Percentiles rank a stretch among this genome's conserved stretches.
phyloP scores from a whole-genome alignment of 2,888 invertebrate species.

The Thymelicus acteon region DNA sequence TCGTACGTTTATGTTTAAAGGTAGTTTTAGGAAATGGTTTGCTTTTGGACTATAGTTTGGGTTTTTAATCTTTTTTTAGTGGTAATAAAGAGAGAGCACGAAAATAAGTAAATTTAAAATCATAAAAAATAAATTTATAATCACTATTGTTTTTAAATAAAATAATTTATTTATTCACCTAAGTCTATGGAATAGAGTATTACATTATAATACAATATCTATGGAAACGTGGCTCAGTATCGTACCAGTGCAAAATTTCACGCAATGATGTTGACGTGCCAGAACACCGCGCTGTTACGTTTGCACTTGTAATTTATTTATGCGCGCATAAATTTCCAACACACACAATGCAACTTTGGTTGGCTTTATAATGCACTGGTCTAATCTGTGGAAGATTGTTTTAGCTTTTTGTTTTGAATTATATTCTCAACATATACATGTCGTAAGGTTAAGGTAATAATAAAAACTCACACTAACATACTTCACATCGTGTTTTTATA shows the following conservation, averaged over 20 bases:
- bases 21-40: background rate
- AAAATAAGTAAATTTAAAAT: too few species aligned
- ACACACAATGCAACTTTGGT: slow-evolving; percentile 21
- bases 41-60: too few species aligned
- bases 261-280: slow-evolving; percentile 19
- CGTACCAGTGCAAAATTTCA: slow-evolving; percentile 9
- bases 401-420: slow-evolving; percentile 10
- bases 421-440: background rate
- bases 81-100: too few species aligned
- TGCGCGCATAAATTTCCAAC: slow-evolving; percentile 23
- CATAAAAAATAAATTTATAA: too few species aligned
- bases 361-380: slow-evolving; percentile 23
- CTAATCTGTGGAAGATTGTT: slow-evolving; percentile 21
- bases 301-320: slow-evolving; percentile 23
- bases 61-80: too few species aligned
- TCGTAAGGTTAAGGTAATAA: too few species aligned
- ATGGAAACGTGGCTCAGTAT: background rate
- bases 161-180: too few species aligned
- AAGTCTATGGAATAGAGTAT: too few species aligned
- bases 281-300: slow-evolving; percentile 4
- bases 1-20: background rate
- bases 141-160: too few species aligned
- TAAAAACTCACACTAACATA: too few species aligned
- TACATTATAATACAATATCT: background rate
- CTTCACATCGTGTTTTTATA: too few species aligned